Evolutionary conservation across 2,113 vertebrate species (phyloP), one percentile per base, ranked within the genome.

Genomic region (Myocastor coypus): DNA sequence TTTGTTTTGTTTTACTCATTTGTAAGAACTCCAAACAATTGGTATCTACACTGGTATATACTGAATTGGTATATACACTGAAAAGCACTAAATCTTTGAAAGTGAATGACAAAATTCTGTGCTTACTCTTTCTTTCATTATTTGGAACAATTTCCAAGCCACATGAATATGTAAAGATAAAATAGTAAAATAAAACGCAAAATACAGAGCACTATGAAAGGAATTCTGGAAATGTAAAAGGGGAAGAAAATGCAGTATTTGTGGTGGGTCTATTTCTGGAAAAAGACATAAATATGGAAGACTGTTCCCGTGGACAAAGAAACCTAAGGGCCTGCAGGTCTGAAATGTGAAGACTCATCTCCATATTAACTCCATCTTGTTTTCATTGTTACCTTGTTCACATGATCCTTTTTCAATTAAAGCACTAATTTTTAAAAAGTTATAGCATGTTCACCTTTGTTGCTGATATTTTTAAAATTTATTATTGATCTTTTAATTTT

Each of bases 401-500:
- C 20, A 17, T 34, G 59, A 52, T 61, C 42, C 24, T 92, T 88
- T 89, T 91, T 68, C 28, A 59, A 46, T 64, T 77, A 91, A 85
- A 86, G 61, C 71, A 37, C 50, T 81, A 68, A 88, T 69, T 92
- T 81, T 57, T 89, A 13, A 87, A 92, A 83, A 94, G 17, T 59
- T 64, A 5, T 81, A 28, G 30, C 81, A 20, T 92, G 57, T 81
- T 89, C 83, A 80, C 13, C 55, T 95, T 68, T 85, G 1, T 94
- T 83, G 55, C 28, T 92, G 37, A 55, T 92, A 50, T 59, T 94
- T 96, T 88, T n/a, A 32, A 66, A 30, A 61, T 92, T 84, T 93
- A 30, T 83, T 93, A 90, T 42, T 95, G 28, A 88, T 13, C 40
- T 87, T 96, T 94, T 94, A 59, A 95, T 87, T 92, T 93, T 95